phyloP scores from a whole-genome alignment of 2,888 invertebrate species.

The Erebia aethiops region DNA sequence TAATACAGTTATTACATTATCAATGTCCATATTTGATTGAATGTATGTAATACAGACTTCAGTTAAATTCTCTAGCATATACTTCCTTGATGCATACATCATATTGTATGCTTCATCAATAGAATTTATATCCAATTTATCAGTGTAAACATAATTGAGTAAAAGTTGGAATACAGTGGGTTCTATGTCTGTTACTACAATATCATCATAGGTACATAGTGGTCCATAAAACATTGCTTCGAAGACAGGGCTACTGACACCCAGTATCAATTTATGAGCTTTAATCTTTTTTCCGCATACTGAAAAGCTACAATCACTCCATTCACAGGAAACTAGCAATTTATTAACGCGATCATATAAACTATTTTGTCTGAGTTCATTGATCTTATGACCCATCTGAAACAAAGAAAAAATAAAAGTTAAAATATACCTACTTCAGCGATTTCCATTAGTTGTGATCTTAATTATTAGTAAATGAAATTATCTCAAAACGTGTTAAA shows the following conservation, averaged over 20 bases:
- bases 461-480: too few species aligned
- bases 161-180: slow-evolving; percentile 84
- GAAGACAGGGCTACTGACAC: slow-evolving; percentile 87
- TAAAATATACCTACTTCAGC: too few species aligned
- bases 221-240: slow-evolving; percentile 87
- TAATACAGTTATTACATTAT: slow-evolving; percentile 82
- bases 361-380: slow-evolving; percentile 58
- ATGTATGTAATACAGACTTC: slow-evolving; percentile 81
- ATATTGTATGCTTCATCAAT: slow-evolving; percentile 85
- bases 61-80: slow-evolving; percentile 81
- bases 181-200: slow-evolving; percentile 83
- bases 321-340: slow-evolving; percentile 74
- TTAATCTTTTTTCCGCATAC: slow-evolving; percentile 77
- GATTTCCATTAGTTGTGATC: too few species aligned
- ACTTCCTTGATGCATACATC: slow-evolving; percentile 86
- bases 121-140: slow-evolving; percentile 78
- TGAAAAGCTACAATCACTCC: slow-evolving; percentile 84
- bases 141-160: slow-evolving; percentile 85
- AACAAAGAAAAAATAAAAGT: slow-evolving; percentile 42
- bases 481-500: slow-evolving; percentile 18
- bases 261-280: slow-evolving; percentile 85
- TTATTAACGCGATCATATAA: slow-evolving; percentile 76
- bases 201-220: slow-evolving; percentile 74
- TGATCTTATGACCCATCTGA: slow-evolving; percentile 69
- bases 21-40: slow-evolving; percentile 78